Conservation (phyloP, 2,797 vertebrate species). For the Rousettus madagascariensis region DNA sequence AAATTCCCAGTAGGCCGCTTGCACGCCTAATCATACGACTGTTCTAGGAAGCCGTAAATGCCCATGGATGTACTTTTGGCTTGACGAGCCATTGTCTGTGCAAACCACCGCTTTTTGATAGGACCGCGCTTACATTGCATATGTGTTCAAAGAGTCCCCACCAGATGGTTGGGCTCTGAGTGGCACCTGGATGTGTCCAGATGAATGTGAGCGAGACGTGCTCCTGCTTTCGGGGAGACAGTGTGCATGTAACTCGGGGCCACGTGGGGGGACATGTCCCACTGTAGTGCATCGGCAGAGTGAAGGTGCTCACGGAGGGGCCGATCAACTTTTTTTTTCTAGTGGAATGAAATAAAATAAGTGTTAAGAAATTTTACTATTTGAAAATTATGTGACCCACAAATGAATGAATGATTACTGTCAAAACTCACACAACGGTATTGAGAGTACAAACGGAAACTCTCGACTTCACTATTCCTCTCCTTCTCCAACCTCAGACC, state of each 20-base stretch:
- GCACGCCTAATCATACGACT: background rate
- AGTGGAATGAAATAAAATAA: background rate
- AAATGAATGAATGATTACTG: background rate
- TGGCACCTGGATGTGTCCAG: background rate
- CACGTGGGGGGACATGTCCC: fast-evolving
- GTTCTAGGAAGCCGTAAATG: background rate
- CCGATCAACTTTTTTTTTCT: background rate
- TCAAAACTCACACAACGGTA: background rate
- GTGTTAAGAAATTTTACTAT: background rate
- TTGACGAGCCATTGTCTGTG: background rate
- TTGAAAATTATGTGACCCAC: background rate
- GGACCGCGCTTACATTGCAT: background rate
- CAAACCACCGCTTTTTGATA: background rate
- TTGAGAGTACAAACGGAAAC: background rate
- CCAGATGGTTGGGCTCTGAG: background rate
- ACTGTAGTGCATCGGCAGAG: background rate
- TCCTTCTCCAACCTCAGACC: background rate
- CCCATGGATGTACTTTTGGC: background rate
- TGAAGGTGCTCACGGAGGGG: background rate
- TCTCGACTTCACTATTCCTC: background rate
- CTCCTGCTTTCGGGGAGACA: background rate
- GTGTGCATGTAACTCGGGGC: background rate
- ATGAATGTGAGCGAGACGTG: background rate
- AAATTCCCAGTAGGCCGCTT: too few relatives aligned
- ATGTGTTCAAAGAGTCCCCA: background rate